Conservation (phyloP, 2,797 vertebrate species). For the Tamandua tetradactyla region DNA sequence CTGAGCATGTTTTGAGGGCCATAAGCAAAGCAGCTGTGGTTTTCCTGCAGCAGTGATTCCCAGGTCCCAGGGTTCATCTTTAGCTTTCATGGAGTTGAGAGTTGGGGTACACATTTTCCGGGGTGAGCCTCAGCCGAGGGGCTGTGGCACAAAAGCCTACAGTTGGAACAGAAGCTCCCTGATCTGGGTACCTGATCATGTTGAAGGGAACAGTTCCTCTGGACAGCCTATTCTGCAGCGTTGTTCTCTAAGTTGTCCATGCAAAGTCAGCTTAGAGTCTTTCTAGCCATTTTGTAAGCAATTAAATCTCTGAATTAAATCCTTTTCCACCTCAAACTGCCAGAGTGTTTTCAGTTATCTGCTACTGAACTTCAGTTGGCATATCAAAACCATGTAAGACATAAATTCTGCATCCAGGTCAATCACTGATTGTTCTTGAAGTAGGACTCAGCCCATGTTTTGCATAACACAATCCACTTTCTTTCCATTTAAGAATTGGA, state of each 20-base stretch:
- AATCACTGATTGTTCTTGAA: not conserved
- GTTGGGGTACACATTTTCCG: not conserved
- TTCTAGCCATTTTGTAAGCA: not conserved
- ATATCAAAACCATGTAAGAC: not conserved
- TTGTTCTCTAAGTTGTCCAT: not conserved
- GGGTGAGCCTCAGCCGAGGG: not conserved
- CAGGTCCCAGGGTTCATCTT: not conserved
- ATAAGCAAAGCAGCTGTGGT: fast-evolving
- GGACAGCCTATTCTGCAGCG: not conserved
- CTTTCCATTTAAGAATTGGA: constrained; percentile 38
- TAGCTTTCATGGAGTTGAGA: not conserved
- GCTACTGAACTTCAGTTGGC: not conserved
- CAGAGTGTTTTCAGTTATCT: not conserved
- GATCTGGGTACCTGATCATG: not conserved
- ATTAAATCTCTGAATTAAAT: not conserved
- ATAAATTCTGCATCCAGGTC: not conserved
- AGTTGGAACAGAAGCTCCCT: not conserved
- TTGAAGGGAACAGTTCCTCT: not conserved
- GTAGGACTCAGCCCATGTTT: not conserved
- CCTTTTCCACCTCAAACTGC: not conserved
- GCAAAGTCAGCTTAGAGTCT: not conserved
- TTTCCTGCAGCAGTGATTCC: not conserved
- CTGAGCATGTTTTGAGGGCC: not conserved
- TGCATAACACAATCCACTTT: not conserved
- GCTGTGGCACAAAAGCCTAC: not conserved